Conservation (phyloP, 2,888 invertebrate genomes). For the Psylliodes chrysocephalus region DNA sequence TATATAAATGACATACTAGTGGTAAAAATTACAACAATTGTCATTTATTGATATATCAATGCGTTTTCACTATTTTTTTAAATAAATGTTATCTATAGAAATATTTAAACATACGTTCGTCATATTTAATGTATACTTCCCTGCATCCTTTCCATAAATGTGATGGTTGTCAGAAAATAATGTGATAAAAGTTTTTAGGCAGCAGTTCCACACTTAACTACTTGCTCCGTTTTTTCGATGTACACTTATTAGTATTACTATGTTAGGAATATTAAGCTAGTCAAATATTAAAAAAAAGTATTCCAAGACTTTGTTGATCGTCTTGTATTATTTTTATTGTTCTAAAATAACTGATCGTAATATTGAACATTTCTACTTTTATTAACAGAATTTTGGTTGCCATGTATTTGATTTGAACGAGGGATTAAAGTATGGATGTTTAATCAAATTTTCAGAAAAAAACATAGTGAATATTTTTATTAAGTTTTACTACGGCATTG, state of each 20-base stretch:
- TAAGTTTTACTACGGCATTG: too few species aligned
- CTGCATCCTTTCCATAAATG: not conserved
- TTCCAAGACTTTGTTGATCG: constrained; percentile 19
- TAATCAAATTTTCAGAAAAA: too few species aligned
- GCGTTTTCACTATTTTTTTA: too few species aligned
- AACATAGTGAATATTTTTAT: too few species aligned
- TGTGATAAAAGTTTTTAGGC: constrained; percentile 39
- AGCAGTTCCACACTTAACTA: constrained; percentile 51
- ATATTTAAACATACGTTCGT: not conserved
- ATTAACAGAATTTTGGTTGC: too few species aligned
- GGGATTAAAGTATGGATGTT: too few species aligned
- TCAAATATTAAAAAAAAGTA: constrained; percentile 46
- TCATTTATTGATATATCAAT: too few species aligned
- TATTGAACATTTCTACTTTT: too few species aligned
- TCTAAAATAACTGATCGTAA: constrained; percentile 10
- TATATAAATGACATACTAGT: too few species aligned
- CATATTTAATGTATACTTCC: not conserved
- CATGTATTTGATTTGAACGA: too few species aligned
- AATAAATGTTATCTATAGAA: too few species aligned
- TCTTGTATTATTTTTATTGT: constrained; percentile 19
- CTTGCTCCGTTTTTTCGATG: constrained; percentile 59
- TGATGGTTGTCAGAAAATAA: constrained; percentile 24
- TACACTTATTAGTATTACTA: constrained; percentile 60
- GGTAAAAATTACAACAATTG: too few species aligned
- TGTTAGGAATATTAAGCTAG: constrained; percentile 57